Conservation (phyloP, 2,113 vertebrate genomes). For the Hystrix cristata region DNA sequence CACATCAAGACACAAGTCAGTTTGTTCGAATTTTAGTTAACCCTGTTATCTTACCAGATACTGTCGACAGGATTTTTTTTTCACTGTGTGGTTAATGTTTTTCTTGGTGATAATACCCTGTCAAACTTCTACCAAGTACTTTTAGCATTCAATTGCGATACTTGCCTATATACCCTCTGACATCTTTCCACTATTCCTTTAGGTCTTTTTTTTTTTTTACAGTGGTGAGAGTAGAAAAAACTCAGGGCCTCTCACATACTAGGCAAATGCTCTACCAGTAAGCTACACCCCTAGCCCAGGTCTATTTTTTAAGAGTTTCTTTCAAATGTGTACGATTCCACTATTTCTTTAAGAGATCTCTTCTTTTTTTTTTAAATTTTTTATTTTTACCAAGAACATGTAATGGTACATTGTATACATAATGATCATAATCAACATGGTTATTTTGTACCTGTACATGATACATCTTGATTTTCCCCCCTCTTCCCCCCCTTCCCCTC, state of each 20-base stretch:
- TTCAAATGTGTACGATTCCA: constrained; percentile 22
- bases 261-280: neutral
- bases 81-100: neutral
- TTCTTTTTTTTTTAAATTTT: neutral
- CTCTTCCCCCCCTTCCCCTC: no score
- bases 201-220: neutral
- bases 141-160: constrained; percentile 10
- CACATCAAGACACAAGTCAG: neutral
- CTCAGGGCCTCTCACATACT: neutral
- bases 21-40: constrained; percentile 9
- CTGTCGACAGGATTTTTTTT: neutral
- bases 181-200: neutral
- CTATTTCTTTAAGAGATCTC: neutral
- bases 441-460: no score
- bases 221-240: neutral
- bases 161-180: neutral
- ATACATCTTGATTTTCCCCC: no score
- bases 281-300: neutral
- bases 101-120: neutral
- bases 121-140: neutral
- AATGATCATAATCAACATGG: no score
- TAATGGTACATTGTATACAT: no score
- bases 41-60: neutral
- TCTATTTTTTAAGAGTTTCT: neutral
- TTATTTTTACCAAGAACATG: no score